Base-by-base conservation (phyloP, 2,797 vertebrate species). In the Chaetodon trifasciatus region DNA sequence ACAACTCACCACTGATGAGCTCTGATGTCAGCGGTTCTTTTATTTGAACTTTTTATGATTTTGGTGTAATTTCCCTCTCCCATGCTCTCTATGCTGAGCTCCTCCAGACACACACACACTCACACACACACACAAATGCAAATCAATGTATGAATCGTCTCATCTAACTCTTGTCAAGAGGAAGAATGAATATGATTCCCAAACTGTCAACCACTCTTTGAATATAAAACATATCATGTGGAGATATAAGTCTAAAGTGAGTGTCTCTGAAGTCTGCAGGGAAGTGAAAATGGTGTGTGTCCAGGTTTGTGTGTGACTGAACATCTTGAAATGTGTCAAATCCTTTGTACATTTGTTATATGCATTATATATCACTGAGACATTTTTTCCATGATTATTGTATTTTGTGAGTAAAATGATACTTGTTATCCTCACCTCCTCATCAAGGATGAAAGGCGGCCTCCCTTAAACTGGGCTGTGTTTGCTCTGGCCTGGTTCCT, bases 371-470 rank as follows among this genome's bases (percentile, higher is more conserved):
- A 46, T 77, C 60, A 28, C 21, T 1, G 8, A 32, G 37, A 42
- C 17, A 47, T 19, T 53, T 53, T 6, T 40, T n/a, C 17, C 35
- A 8, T 7, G 62, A 74, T 78, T 60, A 58, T 68, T 76, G 57
- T 60, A 13, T 10, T 40, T 24, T 11, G 4, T 70, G 56, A 40
- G 35, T 58, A 68, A 86, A 78, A 40, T 12, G 63, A 81, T 69
- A 49, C 68, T 53, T 71, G 64, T 70, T 76, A 56, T 65, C 74
- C 66, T 85, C 84, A 71, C 78, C 70, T 83, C 75, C 79, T 70
- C 60, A 76, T 85, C 60, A 58, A 8, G 72, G 70, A 9, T 68
- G 39, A 32, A 50, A 74, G 23, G 16, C 11, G 63, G 64, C 49
- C 68, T 40, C 40, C 28, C 40, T 77, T 23, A 52, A 61, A 58